Evolutionary conservation across 2,888 invertebrate genomes (phyloP).

Genomic region (Byasa hedistus): DNA sequence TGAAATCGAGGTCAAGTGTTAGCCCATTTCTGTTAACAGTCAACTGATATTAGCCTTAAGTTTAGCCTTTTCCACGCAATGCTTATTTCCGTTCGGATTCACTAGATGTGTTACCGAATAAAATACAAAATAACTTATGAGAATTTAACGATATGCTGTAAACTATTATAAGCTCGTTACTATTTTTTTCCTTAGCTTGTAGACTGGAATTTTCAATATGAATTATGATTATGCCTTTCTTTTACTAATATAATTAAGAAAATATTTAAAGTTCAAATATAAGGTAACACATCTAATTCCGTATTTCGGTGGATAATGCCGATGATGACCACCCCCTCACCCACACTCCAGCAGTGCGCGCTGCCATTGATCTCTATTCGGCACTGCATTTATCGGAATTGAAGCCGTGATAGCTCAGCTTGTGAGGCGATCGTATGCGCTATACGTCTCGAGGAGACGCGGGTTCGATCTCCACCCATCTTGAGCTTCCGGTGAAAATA

Average conservation of each 20-base stretch:
- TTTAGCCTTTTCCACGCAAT: conserved; percentile 33
- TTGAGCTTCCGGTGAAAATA: too few relatives aligned
- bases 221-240: too few relatives aligned
- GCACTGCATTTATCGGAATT: conserved; percentile 5
- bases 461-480: too few relatives aligned
- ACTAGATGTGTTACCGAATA: conserved; percentile 20
- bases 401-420: too few relatives aligned
- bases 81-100: conserved; percentile 29
- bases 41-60: conserved; percentile 40
- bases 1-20: too few relatives aligned
- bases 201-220: too few relatives aligned
- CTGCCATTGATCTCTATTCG: neutral
- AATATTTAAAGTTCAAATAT: neutral
- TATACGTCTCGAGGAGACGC: too few relatives aligned
- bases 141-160: neutral
- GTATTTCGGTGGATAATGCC: conserved; percentile 3
- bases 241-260: neutral
- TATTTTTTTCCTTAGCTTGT: neutral
- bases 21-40: too few relatives aligned
- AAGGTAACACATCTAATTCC: conserved; percentile 18
- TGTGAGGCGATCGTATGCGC: too few relatives aligned
- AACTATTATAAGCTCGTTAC: neutral
- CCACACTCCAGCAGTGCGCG: too few relatives aligned
- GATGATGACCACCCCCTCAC: neutral
- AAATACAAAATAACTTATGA: neutral